Conservation (phyloP, 1,140 invertebrate genomes). For the Drosophila arizonae region DNA sequence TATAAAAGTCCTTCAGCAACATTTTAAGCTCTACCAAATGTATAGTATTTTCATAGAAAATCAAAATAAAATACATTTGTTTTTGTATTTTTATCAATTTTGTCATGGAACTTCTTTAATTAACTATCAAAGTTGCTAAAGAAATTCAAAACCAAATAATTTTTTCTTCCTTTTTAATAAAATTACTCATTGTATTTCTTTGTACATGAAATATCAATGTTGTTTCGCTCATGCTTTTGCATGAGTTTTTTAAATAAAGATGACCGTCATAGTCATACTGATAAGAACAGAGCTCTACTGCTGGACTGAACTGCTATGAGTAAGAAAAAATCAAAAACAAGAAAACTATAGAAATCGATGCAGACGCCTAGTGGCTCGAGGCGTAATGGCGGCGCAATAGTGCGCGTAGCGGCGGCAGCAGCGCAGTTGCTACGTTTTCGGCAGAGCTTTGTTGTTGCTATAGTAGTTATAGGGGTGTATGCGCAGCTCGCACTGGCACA, state of each 20-base stretch:
- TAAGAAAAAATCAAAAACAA: background rate
- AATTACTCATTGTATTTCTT: too few relatives aligned
- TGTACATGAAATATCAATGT: background rate
- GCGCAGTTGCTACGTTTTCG: constrained; percentile 35
- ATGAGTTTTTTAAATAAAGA: constrained; percentile 21
- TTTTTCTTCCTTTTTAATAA: too few relatives aligned
- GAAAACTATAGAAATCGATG: constrained; percentile 37
- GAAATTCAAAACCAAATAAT: too few relatives aligned
- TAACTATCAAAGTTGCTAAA: too few relatives aligned
- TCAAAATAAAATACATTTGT: too few relatives aligned
- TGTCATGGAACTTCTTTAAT: too few relatives aligned
- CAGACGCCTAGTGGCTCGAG: constrained; percentile 37
- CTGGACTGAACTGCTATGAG: background rate
- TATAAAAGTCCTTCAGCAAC: too few relatives aligned
- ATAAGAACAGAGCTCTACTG: background rate
- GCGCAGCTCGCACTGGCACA: constrained; percentile 31
- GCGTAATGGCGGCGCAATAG: constrained; percentile 56
- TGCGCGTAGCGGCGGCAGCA: constrained; percentile 19
- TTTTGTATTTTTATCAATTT: too few relatives aligned
- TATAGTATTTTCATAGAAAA: too few relatives aligned
- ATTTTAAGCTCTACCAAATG: too few relatives aligned
- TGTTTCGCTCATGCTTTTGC: background rate
- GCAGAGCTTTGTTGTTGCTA: constrained; percentile 44
- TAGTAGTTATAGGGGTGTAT: constrained; percentile 57
- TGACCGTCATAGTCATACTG: constrained; percentile 10